Conservation (phyloP, 2,888 invertebrate species). For the Drosophila mulleri region DNA sequence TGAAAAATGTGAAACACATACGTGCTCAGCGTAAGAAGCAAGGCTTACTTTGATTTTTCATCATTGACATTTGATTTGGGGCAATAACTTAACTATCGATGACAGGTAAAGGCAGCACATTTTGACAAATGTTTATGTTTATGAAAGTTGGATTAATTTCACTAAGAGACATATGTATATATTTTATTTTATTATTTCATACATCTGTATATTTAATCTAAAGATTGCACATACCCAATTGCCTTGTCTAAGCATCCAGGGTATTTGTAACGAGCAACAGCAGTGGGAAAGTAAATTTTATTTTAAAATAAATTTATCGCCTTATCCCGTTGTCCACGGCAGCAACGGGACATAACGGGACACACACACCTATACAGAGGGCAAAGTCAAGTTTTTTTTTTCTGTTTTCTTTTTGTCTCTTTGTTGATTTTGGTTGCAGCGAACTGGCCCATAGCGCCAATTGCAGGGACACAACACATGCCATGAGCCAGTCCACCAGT, state of each 20-base stretch:
- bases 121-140: too few relatives aligned
- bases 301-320: conserved; percentile 81
- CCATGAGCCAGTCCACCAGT: conserved; percentile 17
- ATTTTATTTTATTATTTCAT: not conserved
- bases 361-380: conserved; percentile 13
- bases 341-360: conserved; percentile 48
- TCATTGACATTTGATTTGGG: not conserved
- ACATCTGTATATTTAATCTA: not conserved
- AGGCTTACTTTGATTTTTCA: not conserved
- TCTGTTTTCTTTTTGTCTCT: conserved; percentile 22
- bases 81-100: too few relatives aligned
- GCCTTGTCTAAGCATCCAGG: not conserved
- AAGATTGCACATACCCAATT: conserved; percentile 11
- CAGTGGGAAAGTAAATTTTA: conserved; percentile 78
- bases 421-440: conserved; percentile 44
- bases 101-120: too few relatives aligned
- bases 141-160: too few relatives aligned
- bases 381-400: not conserved
- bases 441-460: conserved; percentile 64
- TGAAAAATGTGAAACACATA: not conserved
- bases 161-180: too few relatives aligned
- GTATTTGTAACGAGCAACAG: conserved; percentile 45
- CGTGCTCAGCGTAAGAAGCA: not conserved
- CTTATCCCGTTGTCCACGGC: conserved; percentile 79
- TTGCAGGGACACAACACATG: conserved; percentile 73